Percentiles rank a stretch among this genome's conserved stretches.
phyloP scores from a whole-genome alignment of 92 coral and sea anemone species.

The Parazoanthus swiftii region DNA sequence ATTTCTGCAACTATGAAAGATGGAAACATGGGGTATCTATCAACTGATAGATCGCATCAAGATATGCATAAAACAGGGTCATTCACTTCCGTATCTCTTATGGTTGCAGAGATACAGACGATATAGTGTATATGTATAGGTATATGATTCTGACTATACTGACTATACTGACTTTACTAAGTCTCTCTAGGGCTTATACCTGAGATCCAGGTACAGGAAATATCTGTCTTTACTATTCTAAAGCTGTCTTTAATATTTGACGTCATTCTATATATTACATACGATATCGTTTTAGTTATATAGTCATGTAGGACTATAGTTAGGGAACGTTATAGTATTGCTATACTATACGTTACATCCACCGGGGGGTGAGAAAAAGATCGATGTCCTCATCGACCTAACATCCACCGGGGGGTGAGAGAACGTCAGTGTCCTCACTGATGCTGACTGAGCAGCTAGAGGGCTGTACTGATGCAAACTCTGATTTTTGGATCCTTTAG shows the following conservation, averaged over 20 bases:
- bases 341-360: not conserved
- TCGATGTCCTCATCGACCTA: constrained; percentile 5
- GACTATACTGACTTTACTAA: too few relatives aligned
- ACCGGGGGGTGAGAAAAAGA: constrained; percentile 10
- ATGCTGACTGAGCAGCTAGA: not conserved
- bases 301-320: fast-evolving
- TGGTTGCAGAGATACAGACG: not conserved
- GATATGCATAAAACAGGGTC: not conserved
- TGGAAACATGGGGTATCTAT: not conserved
- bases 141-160: not conserved
- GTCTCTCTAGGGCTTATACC: not conserved
- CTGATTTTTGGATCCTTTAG: not conserved
- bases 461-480: not conserved
- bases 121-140: not conserved
- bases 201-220: not conserved
- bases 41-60: not conserved
- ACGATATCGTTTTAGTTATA: not conserved
- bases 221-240: not conserved
- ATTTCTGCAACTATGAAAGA: not conserved
- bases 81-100: not conserved
- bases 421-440: not conserved
- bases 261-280: not conserved
- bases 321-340: not conserved
- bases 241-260: not conserved
- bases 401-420: not conserved